A percentile compares a stretch with the other conserved stretches of the same genome.
phyloP scores from a whole-genome alignment of 2,888 invertebrate species.

The Chrysodeixis includens region DNA sequence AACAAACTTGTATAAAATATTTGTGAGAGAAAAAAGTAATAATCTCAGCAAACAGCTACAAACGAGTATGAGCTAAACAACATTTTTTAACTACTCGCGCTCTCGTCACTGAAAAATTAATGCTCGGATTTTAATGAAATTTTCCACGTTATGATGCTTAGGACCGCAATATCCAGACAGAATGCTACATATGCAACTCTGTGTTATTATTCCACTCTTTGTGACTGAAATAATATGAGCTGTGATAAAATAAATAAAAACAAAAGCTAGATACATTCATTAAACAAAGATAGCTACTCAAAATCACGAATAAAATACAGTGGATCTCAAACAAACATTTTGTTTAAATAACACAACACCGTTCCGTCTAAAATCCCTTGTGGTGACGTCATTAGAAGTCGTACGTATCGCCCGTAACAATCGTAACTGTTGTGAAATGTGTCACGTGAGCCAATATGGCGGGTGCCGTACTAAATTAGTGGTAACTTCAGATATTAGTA shows the following conservation, averaged over 20 bases:
- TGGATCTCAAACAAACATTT: too few relatives aligned
- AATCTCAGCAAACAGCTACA: slow-evolving; percentile 19
- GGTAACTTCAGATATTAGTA: slow-evolving; percentile 46
- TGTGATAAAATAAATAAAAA: background rate
- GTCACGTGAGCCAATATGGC: slow-evolving; percentile 41
- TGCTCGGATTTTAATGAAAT: slow-evolving; percentile 49
- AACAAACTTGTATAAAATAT: background rate
- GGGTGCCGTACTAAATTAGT: slow-evolving; percentile 29
- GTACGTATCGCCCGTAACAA: slow-evolving; percentile 6
- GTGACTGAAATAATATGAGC: slow-evolving; percentile 7
- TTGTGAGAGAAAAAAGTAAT: slow-evolving; percentile 15
- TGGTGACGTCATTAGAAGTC: slow-evolving; percentile 34
- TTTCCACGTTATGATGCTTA: slow-evolving; percentile 24
- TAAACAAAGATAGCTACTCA: too few relatives aligned
- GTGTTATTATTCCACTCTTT: slow-evolving; percentile 30
- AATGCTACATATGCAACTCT: slow-evolving; percentile 9
- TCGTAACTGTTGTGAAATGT: slow-evolving; percentile 30
- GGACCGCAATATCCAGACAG: slow-evolving; percentile 25
- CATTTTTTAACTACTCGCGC: slow-evolving; percentile 37
- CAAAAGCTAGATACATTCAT: background rate
- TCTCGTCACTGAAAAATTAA: slow-evolving; percentile 45
- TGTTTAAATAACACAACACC: too few relatives aligned
- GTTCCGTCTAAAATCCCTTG: background rate
- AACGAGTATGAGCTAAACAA: slow-evolving; percentile 31
- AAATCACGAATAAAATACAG: too few relatives aligned